Base-by-base conservation (phyloP, 2,888 invertebrate species). In the Drosophila prolongata region DNA sequence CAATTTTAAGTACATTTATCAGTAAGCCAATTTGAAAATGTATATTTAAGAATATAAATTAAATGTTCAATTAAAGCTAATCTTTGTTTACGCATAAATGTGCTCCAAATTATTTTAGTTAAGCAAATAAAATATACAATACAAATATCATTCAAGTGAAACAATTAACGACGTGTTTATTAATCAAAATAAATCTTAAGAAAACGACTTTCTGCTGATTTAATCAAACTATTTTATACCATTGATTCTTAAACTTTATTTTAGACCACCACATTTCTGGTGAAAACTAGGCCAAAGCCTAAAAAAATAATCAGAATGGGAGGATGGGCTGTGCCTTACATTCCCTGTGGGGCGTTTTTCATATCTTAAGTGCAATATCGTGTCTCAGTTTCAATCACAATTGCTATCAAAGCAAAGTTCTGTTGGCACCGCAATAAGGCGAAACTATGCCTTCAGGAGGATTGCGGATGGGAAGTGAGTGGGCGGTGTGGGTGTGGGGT, bases 281-380 rank as follows among this genome's bases (percentile, higher is more conserved):
- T 38, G 13, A 6, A 24, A 54, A 47, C 11, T 55, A 27, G 47
- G 65, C 19, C 27, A 55, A 65, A 1, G 19, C 11, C 42, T 38
- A 47, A 46, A 57, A 67, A 68, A 58, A 67, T 52, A 58, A 58
- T 40, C 16, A 35, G 52, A 58, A 30, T 27, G 13, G 6, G 37
- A 9, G 34, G 13, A 16, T 35, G 53, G 38, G 35, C 27, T 19
- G 38, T n/a, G 40, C 24, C 64, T 11, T 62, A 27, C 24, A 40
- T 38, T n/a, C 46, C 46, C 62, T 13, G 27, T 30, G 38, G 30
- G 61, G 6, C 38, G 54, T 62, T 65, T 62, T 65, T 66, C 43
- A 57, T 64, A 78, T 73, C 80, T 78, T 79, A 79, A 79, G 80
- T 79, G 80, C 76, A 78, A 79, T 78, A 74, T 76, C 76, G 66